A percentile compares a stretch with the other conserved stretches of the same genome.
phyloP scores from a whole-genome alignment of 2,888 invertebrate genomes.

The Notodonta ziczac region DNA sequence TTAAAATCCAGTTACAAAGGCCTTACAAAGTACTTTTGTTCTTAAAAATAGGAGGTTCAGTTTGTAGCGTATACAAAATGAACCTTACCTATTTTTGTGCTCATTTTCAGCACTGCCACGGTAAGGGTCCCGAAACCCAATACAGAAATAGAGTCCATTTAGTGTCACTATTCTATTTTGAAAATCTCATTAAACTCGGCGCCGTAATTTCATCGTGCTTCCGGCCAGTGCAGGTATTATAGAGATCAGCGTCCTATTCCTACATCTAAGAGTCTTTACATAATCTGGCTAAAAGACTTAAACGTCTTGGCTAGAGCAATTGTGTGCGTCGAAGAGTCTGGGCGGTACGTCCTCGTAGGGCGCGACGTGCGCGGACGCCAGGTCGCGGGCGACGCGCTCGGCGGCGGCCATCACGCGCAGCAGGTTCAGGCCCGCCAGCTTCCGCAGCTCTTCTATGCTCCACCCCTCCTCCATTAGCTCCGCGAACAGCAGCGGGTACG shows the following conservation, averaged over 20 bases:
- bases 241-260: background rate
- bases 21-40: no score
- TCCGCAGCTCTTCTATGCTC: constrained; percentile 91
- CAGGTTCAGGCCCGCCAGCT: constrained; percentile 91
- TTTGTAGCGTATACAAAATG: no score
- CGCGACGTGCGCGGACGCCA: constrained; percentile 87
- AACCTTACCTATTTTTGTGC: no score
- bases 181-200: no score
- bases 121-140: no score
- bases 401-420: constrained; percentile 89
- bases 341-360: constrained; percentile 90
- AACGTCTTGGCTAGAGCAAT: constrained; percentile 87
- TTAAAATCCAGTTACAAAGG: no score
- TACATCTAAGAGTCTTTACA: background rate
- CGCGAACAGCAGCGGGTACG: constrained; percentile 91
- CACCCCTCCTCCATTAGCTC: constrained; percentile 92
- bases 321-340: constrained; percentile 83
- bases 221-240: background rate
- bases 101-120: no score
- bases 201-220: no score
- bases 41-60: no score
- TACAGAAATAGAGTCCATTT: no score
- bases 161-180: no score
- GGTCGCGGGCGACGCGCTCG: constrained; percentile 89
- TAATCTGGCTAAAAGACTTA: constrained; percentile 40